Base-by-base conservation (phyloP, 2,113 vertebrate genomes). In the Leucopternis melanops region DNA sequence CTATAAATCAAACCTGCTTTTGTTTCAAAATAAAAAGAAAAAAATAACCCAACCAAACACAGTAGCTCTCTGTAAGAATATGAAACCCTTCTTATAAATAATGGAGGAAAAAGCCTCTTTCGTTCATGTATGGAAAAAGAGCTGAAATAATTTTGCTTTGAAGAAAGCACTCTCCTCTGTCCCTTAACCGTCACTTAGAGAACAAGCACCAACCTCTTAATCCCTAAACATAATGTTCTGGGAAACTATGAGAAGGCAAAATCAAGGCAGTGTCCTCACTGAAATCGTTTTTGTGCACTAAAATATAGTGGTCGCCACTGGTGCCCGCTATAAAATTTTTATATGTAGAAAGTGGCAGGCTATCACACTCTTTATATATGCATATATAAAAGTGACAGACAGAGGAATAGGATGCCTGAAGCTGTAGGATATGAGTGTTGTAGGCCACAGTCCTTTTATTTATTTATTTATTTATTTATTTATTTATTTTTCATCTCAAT, bases 351-450 rank as follows among this genome's bases (percentile, higher is more conserved):
- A 94, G 80, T 91, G 82, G 42, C 69, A 89, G 61, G 69, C 80
- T 95, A 72, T 92, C 83, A 84, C 49, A n/a, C 52, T 72, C 94
- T 92, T 95, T 86, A 91, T 91, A 72, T 88, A 92, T 90, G 90
- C 55, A 83, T 86, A 69, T 69, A 81, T 94, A 91, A 92, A 95
- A 96, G 57, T 79, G 77, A 75, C 91, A 96, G 72, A 32, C 63
- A 75, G 67, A 90, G 91, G 72, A 91, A 91, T 16, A 49, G 67
- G 69, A 49, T 58, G 77, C 77, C 73, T 88, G 92, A 50, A 94
- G 57, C 69, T 79, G 52, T 42, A 93, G 79, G 69, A 58, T 88
- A 36, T 10, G 14, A 88, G 55, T 38, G 44, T 83, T 77, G 78
- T 3, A 81, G 82, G 61, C 63, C 55, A 45, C 67, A 90, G 47